phyloP scores from a whole-genome alignment of 1,140 invertebrate species.

The Sitophilus oryzae region DNA sequence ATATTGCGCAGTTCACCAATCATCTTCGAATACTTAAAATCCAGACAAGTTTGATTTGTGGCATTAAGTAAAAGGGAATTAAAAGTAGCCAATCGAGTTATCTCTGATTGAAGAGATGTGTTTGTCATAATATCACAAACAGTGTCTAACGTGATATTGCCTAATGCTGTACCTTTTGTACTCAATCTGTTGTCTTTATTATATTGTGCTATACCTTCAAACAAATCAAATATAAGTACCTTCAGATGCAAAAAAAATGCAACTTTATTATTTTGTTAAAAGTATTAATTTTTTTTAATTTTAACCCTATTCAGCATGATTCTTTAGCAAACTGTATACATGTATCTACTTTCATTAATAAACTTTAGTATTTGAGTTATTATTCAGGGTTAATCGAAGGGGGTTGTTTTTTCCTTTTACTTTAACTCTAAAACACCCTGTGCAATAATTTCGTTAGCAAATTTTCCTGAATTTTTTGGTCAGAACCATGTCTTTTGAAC shows the following conservation, averaged over 20 bases:
- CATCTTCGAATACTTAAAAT: slow-evolving; percentile 77
- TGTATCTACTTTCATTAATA: too few relatives aligned
- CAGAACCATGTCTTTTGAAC: too few relatives aligned
- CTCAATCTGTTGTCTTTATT: slow-evolving; percentile 85
- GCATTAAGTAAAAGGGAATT: slow-evolving; percentile 65
- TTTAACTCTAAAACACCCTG: too few relatives aligned
- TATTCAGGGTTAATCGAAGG: too few relatives aligned
- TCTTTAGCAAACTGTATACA: not conserved
- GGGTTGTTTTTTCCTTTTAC: too few relatives aligned
- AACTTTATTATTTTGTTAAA: too few relatives aligned
- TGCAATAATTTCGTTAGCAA: too few relatives aligned
- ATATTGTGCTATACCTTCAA: slow-evolving; percentile 78
- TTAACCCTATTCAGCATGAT: too few relatives aligned
- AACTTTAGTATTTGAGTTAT: too few relatives aligned
- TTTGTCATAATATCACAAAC: slow-evolving; percentile 70
- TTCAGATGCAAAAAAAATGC: not conserved
- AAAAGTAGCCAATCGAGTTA: slow-evolving; percentile 67
- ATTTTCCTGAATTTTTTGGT: too few relatives aligned
- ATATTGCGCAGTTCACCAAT: slow-evolving; percentile 63
- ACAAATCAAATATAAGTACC: not conserved
- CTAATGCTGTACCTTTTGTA: slow-evolving; percentile 50
- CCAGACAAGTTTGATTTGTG: slow-evolving; percentile 70
- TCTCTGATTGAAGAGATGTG: slow-evolving; percentile 49
- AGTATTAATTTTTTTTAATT: too few relatives aligned
- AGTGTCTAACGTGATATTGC: slow-evolving; percentile 73